These are phyloP conservation scores for Myathropa florea DNA, from an alignment of 2,888 invertebrate species.

Conservation along the genomic window DNA sequence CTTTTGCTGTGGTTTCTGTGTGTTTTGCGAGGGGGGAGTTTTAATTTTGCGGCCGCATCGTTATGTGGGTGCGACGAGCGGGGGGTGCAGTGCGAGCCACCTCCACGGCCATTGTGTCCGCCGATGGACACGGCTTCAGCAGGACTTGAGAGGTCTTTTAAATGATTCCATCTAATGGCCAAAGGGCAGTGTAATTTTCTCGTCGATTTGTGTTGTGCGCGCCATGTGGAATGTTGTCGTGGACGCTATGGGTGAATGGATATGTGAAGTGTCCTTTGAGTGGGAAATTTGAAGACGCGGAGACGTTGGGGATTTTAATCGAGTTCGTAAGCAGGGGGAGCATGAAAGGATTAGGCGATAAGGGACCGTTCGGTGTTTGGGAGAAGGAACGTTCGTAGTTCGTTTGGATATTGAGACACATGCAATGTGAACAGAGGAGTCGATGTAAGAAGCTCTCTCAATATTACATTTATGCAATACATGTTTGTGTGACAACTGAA, in stretches of 20 bases:
- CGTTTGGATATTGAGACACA: no score
- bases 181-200: constrained; percentile 66
- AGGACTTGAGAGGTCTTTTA: constrained; percentile 43
- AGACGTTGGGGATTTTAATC: background rate
- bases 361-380: no score
- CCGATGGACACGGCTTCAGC: constrained; percentile 49
- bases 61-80: background rate
- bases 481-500: no score
- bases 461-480: no score
- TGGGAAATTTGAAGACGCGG: background rate
- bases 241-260: constrained; percentile 22
- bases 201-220: constrained; percentile 43
- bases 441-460: no score
- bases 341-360: background rate
- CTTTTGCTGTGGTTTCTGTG: constrained; percentile 70
- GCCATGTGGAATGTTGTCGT: constrained; percentile 36
- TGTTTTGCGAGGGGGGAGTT: constrained; percentile 46
- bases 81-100: constrained; percentile 55
- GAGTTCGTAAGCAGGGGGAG: background rate
- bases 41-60: constrained; percentile 18
- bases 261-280: constrained; percentile 21
- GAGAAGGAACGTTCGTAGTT: no score
- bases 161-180: constrained; percentile 71
- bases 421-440: no score
- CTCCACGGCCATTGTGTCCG: constrained; percentile 70